Conservation (phyloP, 2,888 invertebrate species). For the Limnephilus rhombicus region DNA sequence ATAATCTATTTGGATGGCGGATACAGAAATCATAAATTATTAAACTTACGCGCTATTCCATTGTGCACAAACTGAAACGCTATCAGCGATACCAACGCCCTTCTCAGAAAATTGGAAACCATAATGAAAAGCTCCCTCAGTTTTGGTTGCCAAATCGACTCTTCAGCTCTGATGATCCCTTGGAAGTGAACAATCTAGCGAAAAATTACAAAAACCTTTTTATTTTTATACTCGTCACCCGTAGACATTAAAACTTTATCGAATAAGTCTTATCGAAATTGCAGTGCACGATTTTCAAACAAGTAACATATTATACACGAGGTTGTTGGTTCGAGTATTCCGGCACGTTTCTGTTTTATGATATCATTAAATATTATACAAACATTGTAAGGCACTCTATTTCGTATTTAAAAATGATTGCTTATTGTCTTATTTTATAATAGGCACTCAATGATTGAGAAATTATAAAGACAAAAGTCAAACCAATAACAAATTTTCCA, state of each 20-base stretch:
- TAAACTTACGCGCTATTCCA: not conserved
- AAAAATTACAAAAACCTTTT: not conserved
- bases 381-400: not conserved
- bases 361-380: not conserved
- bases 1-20: not conserved
- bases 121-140: not conserved
- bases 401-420: not conserved
- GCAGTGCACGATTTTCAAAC: not conserved
- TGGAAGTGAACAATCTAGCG: not conserved
- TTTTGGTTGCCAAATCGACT: not conserved
- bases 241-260: not conserved
- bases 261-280: not conserved
- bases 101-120: not conserved
- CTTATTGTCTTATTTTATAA: not conserved
- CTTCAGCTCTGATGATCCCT: not conserved
- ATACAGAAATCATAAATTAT: not conserved
- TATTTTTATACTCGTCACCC: not conserved
- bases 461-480: not conserved
- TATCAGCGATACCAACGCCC: not conserved
- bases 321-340: not conserved
- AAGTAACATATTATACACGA: not conserved
- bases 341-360: not conserved
- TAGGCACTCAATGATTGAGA: not conserved
- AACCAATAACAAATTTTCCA: not conserved
- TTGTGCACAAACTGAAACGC: not conserved